A percentile compares a stretch with the other conserved stretches of the same genome.
These are phyloP conservation scores for Drosophila triauraria DNA, from an alignment of 1,140 invertebrate genomes.

Conservation along the genomic window DNA sequence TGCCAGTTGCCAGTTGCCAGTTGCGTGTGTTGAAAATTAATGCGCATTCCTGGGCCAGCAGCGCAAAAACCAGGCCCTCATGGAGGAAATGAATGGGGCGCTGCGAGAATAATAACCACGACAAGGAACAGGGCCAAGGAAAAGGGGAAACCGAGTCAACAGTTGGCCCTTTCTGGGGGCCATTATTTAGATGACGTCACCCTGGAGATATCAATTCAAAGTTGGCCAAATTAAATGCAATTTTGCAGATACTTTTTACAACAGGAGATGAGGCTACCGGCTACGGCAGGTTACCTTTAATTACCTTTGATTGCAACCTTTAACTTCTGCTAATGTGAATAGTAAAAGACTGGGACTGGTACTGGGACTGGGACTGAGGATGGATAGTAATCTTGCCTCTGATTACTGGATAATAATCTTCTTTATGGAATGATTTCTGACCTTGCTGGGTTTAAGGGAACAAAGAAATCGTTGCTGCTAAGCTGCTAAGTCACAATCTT, in stretches of 20 bases:
- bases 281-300: background rate
- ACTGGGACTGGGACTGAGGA: background rate
- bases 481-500: background rate
- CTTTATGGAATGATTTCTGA: background rate
- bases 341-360: background rate
- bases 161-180: background rate
- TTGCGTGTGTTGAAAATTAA: constrained; percentile 56
- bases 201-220: constrained; percentile 14
- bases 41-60: constrained; percentile 42
- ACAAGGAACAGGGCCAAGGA: background rate
- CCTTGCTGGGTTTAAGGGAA: too few relatives aligned
- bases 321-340: constrained; percentile 1
- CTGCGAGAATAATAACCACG: constrained; percentile 28
- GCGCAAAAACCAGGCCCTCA: constrained; percentile 12
- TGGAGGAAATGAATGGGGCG: constrained; percentile 30
- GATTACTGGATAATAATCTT: background rate
- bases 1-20: constrained; percentile 14
- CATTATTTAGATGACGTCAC: constrained; percentile 4
- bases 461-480: too few relatives aligned
- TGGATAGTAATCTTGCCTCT: too few relatives aligned
- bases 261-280: too few relatives aligned
- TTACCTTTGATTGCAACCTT: background rate
- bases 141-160: constrained; percentile 1
- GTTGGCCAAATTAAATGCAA: constrained; percentile 17
- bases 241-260: background rate